These are phyloP conservation scores for Thaumetopoea pityocampa DNA, from an alignment of 1,140 invertebrate species.

Conservation along the genomic window DNA sequence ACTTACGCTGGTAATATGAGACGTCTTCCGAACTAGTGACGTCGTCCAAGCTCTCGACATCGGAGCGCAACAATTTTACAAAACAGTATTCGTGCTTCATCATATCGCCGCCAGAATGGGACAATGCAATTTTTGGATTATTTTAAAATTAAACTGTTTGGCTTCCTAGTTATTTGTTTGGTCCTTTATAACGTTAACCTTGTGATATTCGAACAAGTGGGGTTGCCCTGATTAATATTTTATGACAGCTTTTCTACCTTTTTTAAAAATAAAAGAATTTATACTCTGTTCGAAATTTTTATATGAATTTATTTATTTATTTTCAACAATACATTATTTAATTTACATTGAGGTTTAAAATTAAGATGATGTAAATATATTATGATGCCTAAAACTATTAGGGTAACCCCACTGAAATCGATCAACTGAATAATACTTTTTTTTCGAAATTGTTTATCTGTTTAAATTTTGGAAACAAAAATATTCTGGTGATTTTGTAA, in stretches of 20 bases:
- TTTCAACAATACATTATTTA: too few relatives aligned
- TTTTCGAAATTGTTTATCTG: conserved; percentile 15
- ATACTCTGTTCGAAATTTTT: too few relatives aligned
- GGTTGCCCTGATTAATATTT: conserved; percentile 4
- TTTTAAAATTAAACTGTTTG: conserved; percentile 5
- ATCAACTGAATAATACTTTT: not conserved
- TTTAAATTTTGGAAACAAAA: conserved; percentile 21
- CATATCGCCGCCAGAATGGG: conserved; percentile 60
- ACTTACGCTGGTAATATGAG: conserved; percentile 48
- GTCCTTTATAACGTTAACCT: conserved; percentile 11
- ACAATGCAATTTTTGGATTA: conserved; percentile 40
- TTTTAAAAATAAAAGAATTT: too few relatives aligned
- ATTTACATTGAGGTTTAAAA: too few relatives aligned
- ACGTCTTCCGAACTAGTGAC: conserved; percentile 21
- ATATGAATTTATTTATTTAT: too few relatives aligned
- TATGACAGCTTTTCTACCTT: not conserved
- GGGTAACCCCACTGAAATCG: conserved; percentile 1
- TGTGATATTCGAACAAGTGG: conserved; percentile 10
- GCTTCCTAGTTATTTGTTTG: conserved; percentile 2
- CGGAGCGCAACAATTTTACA: conserved; percentile 35
- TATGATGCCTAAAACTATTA: conserved; percentile 1
- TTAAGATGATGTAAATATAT: too few relatives aligned
- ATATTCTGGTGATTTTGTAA: conserved; percentile 69
- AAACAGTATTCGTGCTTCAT: conserved; percentile 67
- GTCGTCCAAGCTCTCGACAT: conserved; percentile 28